A percentile compares a stretch with the other conserved stretches of the same genome.
These are phyloP conservation scores for Cryptocephalus moraei DNA, from an alignment of 2,888 invertebrate genomes.

Conservation along the genomic window DNA sequence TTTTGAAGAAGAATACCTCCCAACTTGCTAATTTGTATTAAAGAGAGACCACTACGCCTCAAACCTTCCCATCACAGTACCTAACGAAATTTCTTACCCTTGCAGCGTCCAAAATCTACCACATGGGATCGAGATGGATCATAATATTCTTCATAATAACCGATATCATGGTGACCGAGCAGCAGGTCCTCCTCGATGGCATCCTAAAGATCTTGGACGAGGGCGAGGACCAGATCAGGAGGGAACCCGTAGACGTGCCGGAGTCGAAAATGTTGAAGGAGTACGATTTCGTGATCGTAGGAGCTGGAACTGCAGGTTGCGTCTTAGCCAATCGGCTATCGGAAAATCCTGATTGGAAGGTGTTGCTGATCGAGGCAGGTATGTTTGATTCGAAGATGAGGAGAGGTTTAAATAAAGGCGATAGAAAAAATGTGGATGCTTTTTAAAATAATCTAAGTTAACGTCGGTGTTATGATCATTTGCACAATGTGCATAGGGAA, in stretches of 20 bases:
- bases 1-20: too few species aligned
- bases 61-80: too few species aligned
- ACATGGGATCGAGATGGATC: constrained; percentile 1
- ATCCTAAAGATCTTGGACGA: constrained; percentile 44
- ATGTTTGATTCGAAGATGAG: constrained; percentile 20
- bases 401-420: too few species aligned
- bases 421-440: too few species aligned
- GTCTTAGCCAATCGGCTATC: constrained; percentile 62
- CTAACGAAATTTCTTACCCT: too few species aligned
- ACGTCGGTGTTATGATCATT: too few species aligned
- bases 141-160: constrained; percentile 6
- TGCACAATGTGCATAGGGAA: too few species aligned
- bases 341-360: constrained; percentile 57
- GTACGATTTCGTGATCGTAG: constrained; percentile 70
- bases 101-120: too few species aligned
- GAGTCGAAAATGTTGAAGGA: constrained; percentile 43
- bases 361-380: constrained; percentile 66
- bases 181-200: constrained; percentile 35
- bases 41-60: too few species aligned
- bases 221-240: constrained; percentile 42
- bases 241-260: constrained; percentile 46
- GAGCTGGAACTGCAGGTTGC: constrained; percentile 74
- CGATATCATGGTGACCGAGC: constrained; percentile 1
- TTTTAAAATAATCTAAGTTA: too few species aligned
- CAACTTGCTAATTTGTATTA: too few species aligned